Percentiles rank a stretch among this genome's conserved stretches.
Conservation (phyloP, 2,113 vertebrate genomes). For the Prionailurus bengalensis region DNA sequence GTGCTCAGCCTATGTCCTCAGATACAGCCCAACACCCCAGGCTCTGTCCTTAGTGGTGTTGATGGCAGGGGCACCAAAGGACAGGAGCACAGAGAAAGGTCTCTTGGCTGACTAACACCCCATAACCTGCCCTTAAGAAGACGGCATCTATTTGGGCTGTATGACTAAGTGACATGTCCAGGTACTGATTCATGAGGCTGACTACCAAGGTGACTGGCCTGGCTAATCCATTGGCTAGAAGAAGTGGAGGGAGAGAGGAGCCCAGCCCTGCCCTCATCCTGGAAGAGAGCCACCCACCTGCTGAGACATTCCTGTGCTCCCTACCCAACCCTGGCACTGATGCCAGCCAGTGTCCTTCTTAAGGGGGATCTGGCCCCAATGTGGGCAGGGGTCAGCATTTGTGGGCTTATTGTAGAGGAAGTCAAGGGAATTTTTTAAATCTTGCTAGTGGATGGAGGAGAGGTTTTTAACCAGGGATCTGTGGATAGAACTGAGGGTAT, state of each 20-base stretch:
- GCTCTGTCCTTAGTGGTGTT: background rate
- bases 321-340: background rate
- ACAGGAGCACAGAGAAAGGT: background rate
- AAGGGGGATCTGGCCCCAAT: background rate
- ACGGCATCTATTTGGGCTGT: slow-evolving; percentile 59
- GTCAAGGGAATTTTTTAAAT: background rate
- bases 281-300: background rate
- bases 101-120: background rate
- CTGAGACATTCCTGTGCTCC: too few relatives aligned
- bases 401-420: background rate
- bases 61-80: background rate
- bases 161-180: slow-evolving; percentile 76
- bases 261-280: background rate
- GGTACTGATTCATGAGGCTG: slow-evolving; percentile 60
- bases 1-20: background rate
- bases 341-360: background rate
- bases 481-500: background rate
- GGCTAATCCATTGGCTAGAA: background rate
- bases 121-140: slow-evolving; percentile 31
- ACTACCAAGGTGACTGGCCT: slow-evolving; percentile 29
- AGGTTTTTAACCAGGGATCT: background rate
- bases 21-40: background rate
- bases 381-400: background rate
- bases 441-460: background rate
- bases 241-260: background rate